Base-by-base conservation (phyloP, 1,140 invertebrate species). In the Drosophila aff. region DNA sequence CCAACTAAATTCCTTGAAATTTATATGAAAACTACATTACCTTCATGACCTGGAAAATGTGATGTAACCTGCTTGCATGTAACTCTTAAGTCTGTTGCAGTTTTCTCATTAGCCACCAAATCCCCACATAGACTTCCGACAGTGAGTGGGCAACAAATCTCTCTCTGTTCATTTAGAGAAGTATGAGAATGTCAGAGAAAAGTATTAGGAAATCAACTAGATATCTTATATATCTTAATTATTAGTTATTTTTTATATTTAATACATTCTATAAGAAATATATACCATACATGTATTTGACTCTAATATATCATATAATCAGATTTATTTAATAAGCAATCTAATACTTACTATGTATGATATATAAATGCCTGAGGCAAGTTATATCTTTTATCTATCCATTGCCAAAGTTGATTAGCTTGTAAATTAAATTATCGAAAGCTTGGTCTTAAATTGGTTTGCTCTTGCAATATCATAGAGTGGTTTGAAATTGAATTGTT, bases 31-130 rank as follows among this genome's bases (percentile, higher is more conserved):
- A 3, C 13, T 38, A 23, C 8, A 38, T 33, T 18, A 16, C 52
- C 52, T 55, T 23, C 8, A 38, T 55, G 52, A 9, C 33, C 33
- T 55, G 33, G 33, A 21, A 60, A 40, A 18, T 58, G 50, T 58
- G 11, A 58, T 15, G 9, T 40, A 58, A 63, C 21, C 10, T 28
- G 31, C 43, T 26, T 18, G 40, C 23, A 36, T 52, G 28, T 36
- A 44, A 36, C 26, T 43, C 21, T 49, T 28, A 52, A 65, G 60
- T 76, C 61, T 46, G 69, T 52, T 85, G 76, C 83, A 87, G 79
- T 77, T 86, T 82, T 79, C 79, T 87, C 83, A 86, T 86, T 86
- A 86, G 71, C 61, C 63, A 50, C 36, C 64, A 66, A 82, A 86
- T 81, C 79, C 83, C 49, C 44, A 71, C 67, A 59, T 72, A 53